Base-by-base conservation (phyloP, 2,888 invertebrate genomes). In the Polydrusus pterygomalis region DNA sequence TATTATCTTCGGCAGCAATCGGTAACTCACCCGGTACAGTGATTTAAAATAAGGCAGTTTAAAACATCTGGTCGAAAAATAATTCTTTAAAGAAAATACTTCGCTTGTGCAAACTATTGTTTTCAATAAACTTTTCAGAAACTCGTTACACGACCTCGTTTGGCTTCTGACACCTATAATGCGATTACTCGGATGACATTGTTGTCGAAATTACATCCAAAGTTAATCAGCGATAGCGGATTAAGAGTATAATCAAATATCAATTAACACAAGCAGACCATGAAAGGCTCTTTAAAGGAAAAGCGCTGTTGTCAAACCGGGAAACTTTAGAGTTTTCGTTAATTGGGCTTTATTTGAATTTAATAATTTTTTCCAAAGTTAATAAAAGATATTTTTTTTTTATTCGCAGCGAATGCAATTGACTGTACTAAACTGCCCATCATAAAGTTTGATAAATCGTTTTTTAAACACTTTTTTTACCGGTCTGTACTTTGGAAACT, bases 181-280 rank as follows among this genome's bases (percentile, higher is more conserved):
- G 58, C 58, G 58, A 58, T 58, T 58, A 58, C 58, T 58, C 17
- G 9, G 25, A 58, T 38, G 58, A 58, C 58, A 58, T 58, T 58
- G 58, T 58, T 58, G 58, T 58, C 58, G 58, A 58, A 58, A 58
- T 58, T 58, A 58, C 58, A 58, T 58, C 58, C 34, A 38, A 38
- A 58, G 58, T 58, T 58, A 58, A 58, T 58, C 58, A 58, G 58
- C 58, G 38, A 58, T 58, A 38, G 34, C 58, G 38, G 58, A 58
- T 58, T 58, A 58, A 58, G 38, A 58, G 58, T 58, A 58, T 58
- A 58, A 58, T 58, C 58, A 58, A 58, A 58, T 58, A 58, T 58
- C 58, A 58, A 58, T 58, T 58, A 58, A 58, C 15, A 38, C 58
- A 38, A 58, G 58, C 38, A 58, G 30, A 38, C 38, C 58, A 58